Percentiles rank a stretch among this genome's conserved stretches.
phyloP scores from a whole-genome alignment of 53 echinoderm and acorn worm species.

The Zoroaster sp. region DNA sequence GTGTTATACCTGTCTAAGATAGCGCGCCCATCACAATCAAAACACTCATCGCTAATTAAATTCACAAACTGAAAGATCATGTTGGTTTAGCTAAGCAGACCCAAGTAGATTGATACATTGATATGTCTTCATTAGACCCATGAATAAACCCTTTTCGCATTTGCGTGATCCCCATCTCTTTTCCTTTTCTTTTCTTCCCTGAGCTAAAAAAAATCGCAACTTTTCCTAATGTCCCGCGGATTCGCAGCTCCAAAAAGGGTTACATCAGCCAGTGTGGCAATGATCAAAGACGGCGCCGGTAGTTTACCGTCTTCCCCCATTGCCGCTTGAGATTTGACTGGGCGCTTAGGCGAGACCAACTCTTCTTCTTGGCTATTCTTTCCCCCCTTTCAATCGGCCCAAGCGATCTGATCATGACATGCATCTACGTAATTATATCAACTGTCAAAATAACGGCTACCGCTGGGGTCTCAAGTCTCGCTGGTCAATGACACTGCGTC shows the following conservation, averaged over 20 bases:
- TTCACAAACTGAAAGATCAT: not conserved
- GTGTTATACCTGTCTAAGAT: not conserved
- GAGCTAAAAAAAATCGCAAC: not conserved
- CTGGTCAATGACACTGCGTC: not conserved
- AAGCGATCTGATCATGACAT: constrained; percentile 21
- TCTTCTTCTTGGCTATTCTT: constrained; percentile 4
- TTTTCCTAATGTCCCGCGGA: not conserved
- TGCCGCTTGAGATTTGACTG: constrained; percentile 29
- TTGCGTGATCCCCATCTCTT: not conserved
- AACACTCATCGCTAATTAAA: constrained; percentile 25
- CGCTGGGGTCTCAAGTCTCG: not conserved
- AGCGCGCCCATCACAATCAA: not conserved
- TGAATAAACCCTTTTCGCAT: not conserved
- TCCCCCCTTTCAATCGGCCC: not conserved
- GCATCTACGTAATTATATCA: constrained; percentile 43
- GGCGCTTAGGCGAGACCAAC: constrained; percentile 26
- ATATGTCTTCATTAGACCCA: not conserved
- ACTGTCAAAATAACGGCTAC: not conserved
- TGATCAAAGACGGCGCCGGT: constrained; percentile 27
- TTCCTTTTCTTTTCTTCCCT: not conserved
- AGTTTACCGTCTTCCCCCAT: constrained; percentile 1
- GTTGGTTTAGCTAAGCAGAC: constrained; percentile 25
- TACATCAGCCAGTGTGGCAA: not conserved
- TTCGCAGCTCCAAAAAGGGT: not conserved
- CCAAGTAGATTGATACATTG: not conserved